phyloP scores from a whole-genome alignment of 2,888 invertebrate genomes.

The Pherbina coryleti region DNA sequence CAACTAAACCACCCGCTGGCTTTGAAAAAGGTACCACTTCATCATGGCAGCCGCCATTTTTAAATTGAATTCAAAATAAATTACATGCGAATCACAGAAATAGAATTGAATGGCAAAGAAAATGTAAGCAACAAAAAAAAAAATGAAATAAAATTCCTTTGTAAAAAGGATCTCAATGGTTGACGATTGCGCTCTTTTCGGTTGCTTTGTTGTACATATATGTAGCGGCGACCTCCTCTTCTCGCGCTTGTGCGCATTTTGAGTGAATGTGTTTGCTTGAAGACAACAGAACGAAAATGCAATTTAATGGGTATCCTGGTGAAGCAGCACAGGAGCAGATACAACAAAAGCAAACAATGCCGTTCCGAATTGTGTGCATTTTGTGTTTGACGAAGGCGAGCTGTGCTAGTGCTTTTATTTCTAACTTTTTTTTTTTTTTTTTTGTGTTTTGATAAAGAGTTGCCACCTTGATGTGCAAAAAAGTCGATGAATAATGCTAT shows the following conservation, averaged over 20 bases:
- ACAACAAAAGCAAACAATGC: constrained; percentile 34
- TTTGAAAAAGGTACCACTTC: not conserved
- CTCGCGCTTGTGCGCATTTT: not conserved
- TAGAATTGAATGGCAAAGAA: not conserved
- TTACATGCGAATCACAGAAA: constrained; percentile 8
- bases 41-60: constrained; percentile 20
- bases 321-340: constrained; percentile 5
- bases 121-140: not conserved
- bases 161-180: constrained; percentile 22
- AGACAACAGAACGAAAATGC: constrained; percentile 18
- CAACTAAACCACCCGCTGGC: constrained; percentile 19
- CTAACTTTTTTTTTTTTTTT: constrained; percentile 37
- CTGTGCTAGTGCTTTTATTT: constrained; percentile 9
- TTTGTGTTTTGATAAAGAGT: not conserved
- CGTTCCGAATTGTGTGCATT: too few relatives aligned
- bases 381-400: too few relatives aligned
- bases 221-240: not conserved
- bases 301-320: constrained; percentile 11
- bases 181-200: constrained; percentile 25
- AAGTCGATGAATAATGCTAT: too few relatives aligned
- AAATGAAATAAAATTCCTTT: constrained; percentile 15
- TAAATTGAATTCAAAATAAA: not conserved
- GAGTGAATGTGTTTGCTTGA: not conserved
- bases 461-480: not conserved
- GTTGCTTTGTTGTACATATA: constrained; percentile 1